phyloP scores from a whole-genome alignment of 2,113 vertebrate genomes.

The Petrocephalus zakoni region DNA sequence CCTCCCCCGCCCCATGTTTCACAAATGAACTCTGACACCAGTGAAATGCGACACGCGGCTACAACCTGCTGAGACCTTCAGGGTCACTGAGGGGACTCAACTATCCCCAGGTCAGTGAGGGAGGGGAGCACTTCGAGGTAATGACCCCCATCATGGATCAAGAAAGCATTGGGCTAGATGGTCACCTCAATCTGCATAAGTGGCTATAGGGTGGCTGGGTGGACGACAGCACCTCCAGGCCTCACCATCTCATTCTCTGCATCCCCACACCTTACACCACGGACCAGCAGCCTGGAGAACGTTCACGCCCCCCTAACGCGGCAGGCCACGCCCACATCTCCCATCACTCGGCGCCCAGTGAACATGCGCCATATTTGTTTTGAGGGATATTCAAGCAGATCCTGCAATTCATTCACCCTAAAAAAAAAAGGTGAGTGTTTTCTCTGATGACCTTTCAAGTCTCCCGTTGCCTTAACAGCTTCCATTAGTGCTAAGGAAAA shows the following conservation, averaged over 20 bases:
- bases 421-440: slow-evolving; percentile 32
- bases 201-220: background rate
- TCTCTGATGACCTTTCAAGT: slow-evolving; percentile 45
- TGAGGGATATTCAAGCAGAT: background rate
- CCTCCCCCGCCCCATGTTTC: background rate
- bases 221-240: background rate
- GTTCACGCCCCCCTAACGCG: background rate
- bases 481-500: slow-evolving; percentile 35
- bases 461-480: slow-evolving; percentile 30
- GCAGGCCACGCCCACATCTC: background rate
- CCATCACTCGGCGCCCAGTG: background rate
- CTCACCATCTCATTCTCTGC: background rate
- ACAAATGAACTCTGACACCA: background rate
- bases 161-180: background rate
- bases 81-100: background rate
- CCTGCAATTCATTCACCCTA: slow-evolving; percentile 24
- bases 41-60: background rate
- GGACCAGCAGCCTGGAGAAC: background rate
- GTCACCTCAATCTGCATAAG: background rate
- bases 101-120: background rate
- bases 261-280: background rate
- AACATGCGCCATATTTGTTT: background rate
- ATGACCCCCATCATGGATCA: background rate
- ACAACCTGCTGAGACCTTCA: background rate
- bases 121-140: too few species aligned